Conservation (phyloP, 2,797 vertebrate genomes). For the Moxostoma hubbsi region DNA sequence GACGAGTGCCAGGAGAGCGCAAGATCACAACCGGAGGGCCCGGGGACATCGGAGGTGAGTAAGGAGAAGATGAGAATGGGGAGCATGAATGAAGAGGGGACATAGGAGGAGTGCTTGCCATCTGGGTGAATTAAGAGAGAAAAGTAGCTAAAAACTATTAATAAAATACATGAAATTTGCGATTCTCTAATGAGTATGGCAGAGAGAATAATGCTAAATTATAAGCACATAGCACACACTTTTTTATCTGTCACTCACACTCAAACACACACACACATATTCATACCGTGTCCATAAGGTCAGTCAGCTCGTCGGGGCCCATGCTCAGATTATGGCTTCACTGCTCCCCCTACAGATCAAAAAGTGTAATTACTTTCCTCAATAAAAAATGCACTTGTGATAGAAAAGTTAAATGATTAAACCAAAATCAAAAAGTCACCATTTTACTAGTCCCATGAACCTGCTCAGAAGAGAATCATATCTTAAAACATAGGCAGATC, state of each 20-base stretch:
- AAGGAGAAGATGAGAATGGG: constrained; percentile 14
- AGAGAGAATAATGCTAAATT: not conserved
- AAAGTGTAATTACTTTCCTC: not conserved
- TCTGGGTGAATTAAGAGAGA: constrained; percentile 38
- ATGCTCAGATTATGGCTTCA: constrained; percentile 45
- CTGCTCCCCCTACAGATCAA: constrained; percentile 42
- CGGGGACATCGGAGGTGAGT: constrained; percentile 40
- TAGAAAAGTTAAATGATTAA: too few relatives aligned
- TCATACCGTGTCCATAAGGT: constrained; percentile 55
- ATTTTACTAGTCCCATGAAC: too few relatives aligned
- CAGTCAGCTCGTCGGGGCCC: constrained; percentile 53
- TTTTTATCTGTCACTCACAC: not conserved
- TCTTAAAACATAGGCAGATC: too few relatives aligned
- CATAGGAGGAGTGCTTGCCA: constrained; percentile 30
- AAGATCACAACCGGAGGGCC: constrained; percentile 42
- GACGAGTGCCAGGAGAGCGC: constrained; percentile 51
- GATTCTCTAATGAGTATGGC: too few relatives aligned
- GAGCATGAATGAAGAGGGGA: too few relatives aligned
- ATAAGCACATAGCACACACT: not conserved
- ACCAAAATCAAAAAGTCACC: too few relatives aligned
- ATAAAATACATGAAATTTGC: too few relatives aligned
- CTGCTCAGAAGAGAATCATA: too few relatives aligned
- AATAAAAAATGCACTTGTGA: too few relatives aligned
- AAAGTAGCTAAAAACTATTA: too few relatives aligned
- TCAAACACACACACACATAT: constrained; percentile 11